Percentiles rank a stretch among this genome's conserved stretches.
phyloP scores from a whole-genome alignment of 1,140 invertebrate genomes.

The Venturia canescens region DNA sequence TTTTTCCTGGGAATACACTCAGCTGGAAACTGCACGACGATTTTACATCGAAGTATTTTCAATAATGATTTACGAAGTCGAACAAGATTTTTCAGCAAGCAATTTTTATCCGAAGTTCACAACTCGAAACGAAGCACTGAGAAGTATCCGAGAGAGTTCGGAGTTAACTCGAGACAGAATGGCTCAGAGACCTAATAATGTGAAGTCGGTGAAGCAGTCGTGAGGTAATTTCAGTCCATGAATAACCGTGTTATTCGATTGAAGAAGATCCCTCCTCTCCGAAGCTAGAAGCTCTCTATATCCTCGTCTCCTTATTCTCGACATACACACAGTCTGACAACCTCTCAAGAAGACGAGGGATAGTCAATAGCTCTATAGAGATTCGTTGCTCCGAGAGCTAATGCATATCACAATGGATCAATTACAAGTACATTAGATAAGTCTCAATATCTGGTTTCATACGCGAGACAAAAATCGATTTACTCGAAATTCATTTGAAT shows the following conservation, averaged over 20 bases:
- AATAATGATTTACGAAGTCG: too few relatives aligned
- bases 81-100: too few relatives aligned
- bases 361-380: conserved; percentile 47
- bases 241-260: conserved; percentile 50
- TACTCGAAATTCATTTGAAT: background rate
- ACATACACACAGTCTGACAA: conserved; percentile 41
- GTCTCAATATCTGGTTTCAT: conserved; percentile 11
- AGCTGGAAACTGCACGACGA: too few relatives aligned
- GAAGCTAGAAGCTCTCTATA: conserved; percentile 42
- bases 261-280: conserved; percentile 47
- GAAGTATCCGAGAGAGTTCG: background rate
- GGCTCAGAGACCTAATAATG: conserved; percentile 65
- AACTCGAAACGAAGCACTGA: background rate
- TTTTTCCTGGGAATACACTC: too few relatives aligned
- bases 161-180: conserved; percentile 60
- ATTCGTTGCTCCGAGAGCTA: conserved; percentile 59
- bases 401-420: conserved; percentile 75
- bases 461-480: background rate
- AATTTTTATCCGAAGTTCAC: too few relatives aligned
- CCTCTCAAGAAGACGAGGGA: conserved; percentile 44
- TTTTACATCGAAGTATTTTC: too few relatives aligned
- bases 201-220: conserved; percentile 57
- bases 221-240: background rate
- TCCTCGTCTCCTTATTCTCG: conserved; percentile 30
- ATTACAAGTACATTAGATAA: conserved; percentile 73